Percentiles rank a stretch among this genome's conserved stretches.
These are phyloP conservation scores for Puntigrus tetrazona DNA, from an alignment of 2,113 vertebrate species.

Conservation along the genomic window DNA sequence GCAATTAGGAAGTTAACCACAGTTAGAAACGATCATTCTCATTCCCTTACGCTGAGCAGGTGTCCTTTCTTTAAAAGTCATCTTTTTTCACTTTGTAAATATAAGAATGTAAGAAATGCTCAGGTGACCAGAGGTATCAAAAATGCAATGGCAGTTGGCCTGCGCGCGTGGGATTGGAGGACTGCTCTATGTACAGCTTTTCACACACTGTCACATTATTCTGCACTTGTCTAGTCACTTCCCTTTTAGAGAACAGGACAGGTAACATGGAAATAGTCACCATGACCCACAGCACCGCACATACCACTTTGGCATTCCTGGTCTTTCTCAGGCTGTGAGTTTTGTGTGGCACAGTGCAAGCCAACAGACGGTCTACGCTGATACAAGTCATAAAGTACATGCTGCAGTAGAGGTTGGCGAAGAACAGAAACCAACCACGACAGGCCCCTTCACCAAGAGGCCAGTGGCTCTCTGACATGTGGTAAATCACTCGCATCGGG, in stretches of 20 bases:
- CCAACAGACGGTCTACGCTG: slow-evolving; percentile 72
- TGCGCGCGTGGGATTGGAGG: slow-evolving; percentile 58
- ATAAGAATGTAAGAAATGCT: slow-evolving; percentile 69
- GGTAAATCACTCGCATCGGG: slow-evolving; percentile 73
- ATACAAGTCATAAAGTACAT: slow-evolving; percentile 75
- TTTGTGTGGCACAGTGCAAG: slow-evolving; percentile 66
- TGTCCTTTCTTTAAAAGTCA: slow-evolving; percentile 51
- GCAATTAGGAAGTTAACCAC: slow-evolving; percentile 71
- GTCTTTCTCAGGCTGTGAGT: slow-evolving; percentile 61
- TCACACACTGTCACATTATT: slow-evolving; percentile 61
- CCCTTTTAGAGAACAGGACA: slow-evolving; percentile 57
- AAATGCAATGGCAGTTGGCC: slow-evolving; percentile 67
- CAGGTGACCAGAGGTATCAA: slow-evolving; percentile 65
- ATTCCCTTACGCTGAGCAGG: slow-evolving; percentile 65
- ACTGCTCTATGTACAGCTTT: slow-evolving; percentile 70
- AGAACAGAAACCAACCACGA: slow-evolving; percentile 73
- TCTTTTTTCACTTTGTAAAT: slow-evolving; percentile 61
- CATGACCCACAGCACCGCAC: slow-evolving; percentile 65
- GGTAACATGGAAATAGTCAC: slow-evolving; percentile 65
- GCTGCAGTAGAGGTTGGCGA: slow-evolving; percentile 77
- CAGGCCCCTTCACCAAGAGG: slow-evolving; percentile 68
- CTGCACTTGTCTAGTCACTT: slow-evolving; percentile 10
- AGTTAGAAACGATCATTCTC: slow-evolving; percentile 69
- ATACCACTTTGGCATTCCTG: slow-evolving; percentile 61
- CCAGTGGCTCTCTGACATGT: slow-evolving; percentile 67